phyloP scores from a whole-genome alignment of 2,888 invertebrate genomes.

The Antheraea assamensis region DNA sequence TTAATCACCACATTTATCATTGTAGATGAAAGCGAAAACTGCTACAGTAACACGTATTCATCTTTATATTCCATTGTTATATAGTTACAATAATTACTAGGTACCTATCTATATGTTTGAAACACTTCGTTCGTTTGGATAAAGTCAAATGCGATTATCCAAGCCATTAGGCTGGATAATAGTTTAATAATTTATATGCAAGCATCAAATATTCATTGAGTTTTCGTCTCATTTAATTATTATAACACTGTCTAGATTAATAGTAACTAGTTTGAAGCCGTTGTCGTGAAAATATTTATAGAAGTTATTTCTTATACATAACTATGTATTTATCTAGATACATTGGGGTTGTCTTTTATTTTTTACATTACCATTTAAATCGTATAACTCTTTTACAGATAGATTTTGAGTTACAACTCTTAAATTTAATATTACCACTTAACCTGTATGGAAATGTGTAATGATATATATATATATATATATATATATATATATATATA shows the following conservation, averaged over 20 bases:
- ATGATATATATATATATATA: too few species aligned
- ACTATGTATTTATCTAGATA: too few species aligned
- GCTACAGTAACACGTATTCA: constrained; percentile 50
- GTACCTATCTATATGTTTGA: not conserved
- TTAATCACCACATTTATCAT: constrained; percentile 67
- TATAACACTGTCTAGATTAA: not conserved
- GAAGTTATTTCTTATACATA: too few species aligned
- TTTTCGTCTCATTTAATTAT: not conserved
- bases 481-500: too few species aligned
- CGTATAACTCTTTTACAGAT: too few species aligned
- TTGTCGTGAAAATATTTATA: too few species aligned
- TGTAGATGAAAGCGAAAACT: constrained; percentile 70
- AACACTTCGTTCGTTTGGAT: not conserved
- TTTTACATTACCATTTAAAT: too few species aligned
- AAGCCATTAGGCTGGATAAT: constrained; percentile 4
- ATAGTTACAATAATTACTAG: not conserved
- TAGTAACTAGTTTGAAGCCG: not conserved
- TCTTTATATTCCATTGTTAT: constrained; percentile 33
- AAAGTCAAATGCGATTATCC: constrained; percentile 6
- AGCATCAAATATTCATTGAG: constrained; percentile 8
- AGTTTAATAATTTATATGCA: not conserved
- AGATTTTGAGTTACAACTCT: too few species aligned
- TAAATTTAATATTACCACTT: too few species aligned
- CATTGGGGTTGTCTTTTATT: too few species aligned
- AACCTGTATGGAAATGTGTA: too few species aligned